These are phyloP conservation scores for Mythimna lalbum DNA, from an alignment of 2,888 invertebrate genomes.

Conservation along the genomic window DNA sequence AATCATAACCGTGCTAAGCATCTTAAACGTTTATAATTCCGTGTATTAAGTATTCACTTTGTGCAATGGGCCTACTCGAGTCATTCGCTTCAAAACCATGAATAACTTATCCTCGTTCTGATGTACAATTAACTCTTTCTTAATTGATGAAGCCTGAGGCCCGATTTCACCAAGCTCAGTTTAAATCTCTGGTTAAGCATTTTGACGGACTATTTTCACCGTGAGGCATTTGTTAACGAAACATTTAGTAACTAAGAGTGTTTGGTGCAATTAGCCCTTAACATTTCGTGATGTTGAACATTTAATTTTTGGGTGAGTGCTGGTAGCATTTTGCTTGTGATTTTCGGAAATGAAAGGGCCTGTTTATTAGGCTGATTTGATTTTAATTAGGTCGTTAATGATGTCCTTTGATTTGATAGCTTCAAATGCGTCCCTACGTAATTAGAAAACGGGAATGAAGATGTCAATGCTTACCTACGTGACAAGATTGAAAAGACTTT, in stretches of 20 bases:
- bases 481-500: background rate
- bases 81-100: slow-evolving; percentile 52
- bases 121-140: slow-evolving; percentile 63
- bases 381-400: slow-evolving; percentile 37
- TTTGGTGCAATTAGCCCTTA: slow-evolving; percentile 10
- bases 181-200: slow-evolving; percentile 24
- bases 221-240: background rate
- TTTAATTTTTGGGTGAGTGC: slow-evolving; percentile 29
- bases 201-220: background rate
- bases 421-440: background rate
- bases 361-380: slow-evolving; percentile 28
- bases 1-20: slow-evolving; percentile 41
- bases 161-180: slow-evolving; percentile 15
- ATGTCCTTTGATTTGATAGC: background rate
- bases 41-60: slow-evolving; percentile 67
- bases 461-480: background rate
- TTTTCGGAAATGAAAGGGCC: slow-evolving; percentile 18
- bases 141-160: slow-evolving; percentile 55
- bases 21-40: slow-evolving; percentile 59
- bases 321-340: slow-evolving; percentile 28
- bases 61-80: slow-evolving; percentile 56
- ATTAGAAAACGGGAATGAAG: background rate
- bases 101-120: slow-evolving; percentile 61
- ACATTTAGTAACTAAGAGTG: background rate
- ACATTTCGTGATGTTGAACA: slow-evolving; percentile 30